These are phyloP conservation scores for Hoplodrina blanda DNA, from an alignment of 2,888 invertebrate species.

Conservation along the genomic window DNA sequence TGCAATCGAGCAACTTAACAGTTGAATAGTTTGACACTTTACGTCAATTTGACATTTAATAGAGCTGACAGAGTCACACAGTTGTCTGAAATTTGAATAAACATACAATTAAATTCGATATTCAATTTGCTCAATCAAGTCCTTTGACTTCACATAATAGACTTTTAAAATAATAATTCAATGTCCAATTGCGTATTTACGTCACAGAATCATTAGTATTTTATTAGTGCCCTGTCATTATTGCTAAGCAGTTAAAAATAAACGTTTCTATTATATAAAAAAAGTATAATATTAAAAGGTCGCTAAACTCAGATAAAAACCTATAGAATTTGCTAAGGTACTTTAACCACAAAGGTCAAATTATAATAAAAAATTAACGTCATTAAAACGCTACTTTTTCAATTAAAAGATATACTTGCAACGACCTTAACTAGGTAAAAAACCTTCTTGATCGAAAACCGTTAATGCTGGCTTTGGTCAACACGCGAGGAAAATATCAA, in stretches of 20 bases:
- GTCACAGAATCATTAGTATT: constrained; percentile 8
- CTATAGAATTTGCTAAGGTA: background rate
- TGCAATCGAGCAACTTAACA: too few relatives aligned
- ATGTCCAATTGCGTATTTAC: background rate
- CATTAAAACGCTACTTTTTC: background rate
- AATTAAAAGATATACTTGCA: background rate
- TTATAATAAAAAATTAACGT: background rate
- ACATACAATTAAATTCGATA: background rate
- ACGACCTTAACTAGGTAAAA: too few relatives aligned
- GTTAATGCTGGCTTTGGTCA: too few relatives aligned
- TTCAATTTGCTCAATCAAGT: background rate
- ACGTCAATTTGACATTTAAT: background rate
- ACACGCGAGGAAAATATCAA: too few relatives aligned
- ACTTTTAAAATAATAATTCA: background rate
- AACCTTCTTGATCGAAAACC: too few relatives aligned
- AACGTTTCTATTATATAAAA: background rate
- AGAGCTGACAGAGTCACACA: background rate
- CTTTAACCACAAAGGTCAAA: constrained; percentile 5
- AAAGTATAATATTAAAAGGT: background rate
- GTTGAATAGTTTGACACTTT: background rate
- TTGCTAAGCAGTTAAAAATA: background rate
- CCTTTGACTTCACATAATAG: background rate
- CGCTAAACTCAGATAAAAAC: constrained; percentile 15
- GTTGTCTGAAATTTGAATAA: background rate
- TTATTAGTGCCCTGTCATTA: constrained; percentile 24